Evolutionary conservation across 2,888 invertebrate species (phyloP), one percentile per base, ranked within the genome.

Genomic region (Netelia fuscicornis): DNA sequence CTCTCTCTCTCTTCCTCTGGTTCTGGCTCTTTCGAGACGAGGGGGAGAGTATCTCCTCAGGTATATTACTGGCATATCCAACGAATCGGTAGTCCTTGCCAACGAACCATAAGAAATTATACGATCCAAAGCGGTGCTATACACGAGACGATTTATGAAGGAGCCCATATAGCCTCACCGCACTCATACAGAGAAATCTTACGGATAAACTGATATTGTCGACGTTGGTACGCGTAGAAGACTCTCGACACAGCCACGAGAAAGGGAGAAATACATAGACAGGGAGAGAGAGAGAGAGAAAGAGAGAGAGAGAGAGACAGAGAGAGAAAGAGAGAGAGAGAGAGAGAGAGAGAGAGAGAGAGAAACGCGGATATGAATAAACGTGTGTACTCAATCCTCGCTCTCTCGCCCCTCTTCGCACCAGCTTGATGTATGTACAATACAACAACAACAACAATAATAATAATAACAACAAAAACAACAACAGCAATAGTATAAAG

Each of bases 61-160:
- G 84, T 81, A 85, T 81, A 85, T 79, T 75, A 77, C 72, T 42
- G 67, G 44, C 72, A 65, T 78, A 83, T 77, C 82, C 78, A 74
- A 64, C 30, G 78, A 79, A 83, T 83, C 81, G 78, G 84, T 85
- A 85, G 84, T 85, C 75, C 70, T 23, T 54, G 72, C 74, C 77
- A 64, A 70, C 81, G 81, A 81, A 78, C 81, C 84, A 75, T 79
- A 81, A 81, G 81, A 75, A 81, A 81, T 85, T 81, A 81, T 85
- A 81, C 84, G 81, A 85, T 78, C 78, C 75, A 64, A 78, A 68
- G 67, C 20, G 78, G 72, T 72, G 52, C 81, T 65, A 71, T 75
- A 44, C 58, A 72, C 11, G 13, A 58, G 58, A 85, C 78, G 78
- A 84, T 84, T 84, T 84, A 84, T 81, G 81, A 74, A 74, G 67